Base-by-base conservation (phyloP, 2,113 vertebrate species). In the Forbesichthys agassizii region DNA sequence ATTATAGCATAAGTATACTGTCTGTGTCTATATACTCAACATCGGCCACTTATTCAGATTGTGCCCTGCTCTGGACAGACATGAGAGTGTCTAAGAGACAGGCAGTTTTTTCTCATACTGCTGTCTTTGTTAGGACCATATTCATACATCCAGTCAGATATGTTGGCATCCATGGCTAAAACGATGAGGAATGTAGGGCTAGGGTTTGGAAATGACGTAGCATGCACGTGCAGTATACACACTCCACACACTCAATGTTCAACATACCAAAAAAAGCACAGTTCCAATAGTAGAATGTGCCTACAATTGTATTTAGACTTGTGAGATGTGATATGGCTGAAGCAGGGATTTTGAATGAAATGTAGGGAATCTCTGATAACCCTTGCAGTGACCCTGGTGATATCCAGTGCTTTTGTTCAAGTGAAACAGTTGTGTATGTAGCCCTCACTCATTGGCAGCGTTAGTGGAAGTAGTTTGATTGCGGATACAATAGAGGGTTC, bases 41-140 rank as follows among this genome's bases (percentile, higher is more conserved):
- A 27, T 27, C 27, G 27, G 27, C 1, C 27, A 27, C 27, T 42
- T 8, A 42, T 42, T 42, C 18, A 11, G 16, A 68, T 18, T 4
- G 5, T 52, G 42, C 11, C 6, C 12, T 14, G 52, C 13, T 62
- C 48, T 67, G 71, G 46, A 47, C 1, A 0, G 70, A 42, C 63
- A 73, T 47, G 7, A 20, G 49, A 49, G 74, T 33, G 54, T 51
- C 61, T 36, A 18, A 46, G 71, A 64, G 62, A 79, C 66, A 61
- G 71, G 78, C 55, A 55, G 75, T 72, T 83, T 82, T 74, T 73
- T 70, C 63, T 75, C 64, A 86, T 62, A 86, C 76, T 84, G 77
- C 4, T 3, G 55, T 64, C 88, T 84, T 88, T 90, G 85, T 85
- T 79, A 82, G 51, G 67, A 67, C 66, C 81, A 82, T 14, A 83